phyloP scores from a whole-genome alignment of 2,113 vertebrate species.

The Agapornis roseicollis region DNA sequence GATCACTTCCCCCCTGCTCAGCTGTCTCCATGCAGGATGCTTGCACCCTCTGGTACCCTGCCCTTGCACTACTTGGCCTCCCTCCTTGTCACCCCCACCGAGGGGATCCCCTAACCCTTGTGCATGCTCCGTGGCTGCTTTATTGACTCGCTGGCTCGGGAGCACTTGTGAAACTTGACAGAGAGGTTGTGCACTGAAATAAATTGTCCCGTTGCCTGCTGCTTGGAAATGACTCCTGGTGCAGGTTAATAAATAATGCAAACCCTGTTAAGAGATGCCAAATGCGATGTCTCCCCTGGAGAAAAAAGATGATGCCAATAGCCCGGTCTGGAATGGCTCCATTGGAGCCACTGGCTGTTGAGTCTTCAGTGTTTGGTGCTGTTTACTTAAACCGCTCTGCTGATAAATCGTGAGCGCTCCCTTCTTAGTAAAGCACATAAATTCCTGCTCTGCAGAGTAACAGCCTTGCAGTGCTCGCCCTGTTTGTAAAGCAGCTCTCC shows the following conservation, averaged over 20 bases:
- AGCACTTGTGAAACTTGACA: not conserved
- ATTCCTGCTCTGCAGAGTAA: slow-evolving; percentile 31
- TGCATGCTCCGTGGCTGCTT: not conserved
- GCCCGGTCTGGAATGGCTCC: not conserved
- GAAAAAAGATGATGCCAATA: slow-evolving; percentile 42
- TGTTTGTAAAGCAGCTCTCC: slow-evolving; percentile 31
- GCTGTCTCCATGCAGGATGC: rapidly evolving
- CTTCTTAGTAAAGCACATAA: slow-evolving; percentile 54
- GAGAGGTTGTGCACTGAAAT: not conserved
- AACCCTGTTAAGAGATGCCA: slow-evolving; percentile 35
- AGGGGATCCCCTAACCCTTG: not conserved
- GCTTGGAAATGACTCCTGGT: slow-evolving; percentile 21
- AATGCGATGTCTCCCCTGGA: not conserved
- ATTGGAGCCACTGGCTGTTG: not conserved
- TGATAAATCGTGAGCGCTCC: slow-evolving; percentile 65
- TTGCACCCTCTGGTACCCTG: rapidly evolving
- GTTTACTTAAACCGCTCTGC: slow-evolving; percentile 53
- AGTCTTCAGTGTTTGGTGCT: slow-evolving; percentile 53
- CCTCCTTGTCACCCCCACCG: rapidly evolving
- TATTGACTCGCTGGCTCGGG: not conserved
- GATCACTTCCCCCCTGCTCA: rapidly evolving
- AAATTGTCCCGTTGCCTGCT: not conserved
- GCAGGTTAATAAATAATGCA: slow-evolving; percentile 67
- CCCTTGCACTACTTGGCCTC: not conserved
- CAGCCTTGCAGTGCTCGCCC: slow-evolving; percentile 11